These are phyloP conservation scores for Masnerella sp. DNA, from an alignment of 2,888 invertebrate species.

Conservation along the genomic window DNA sequence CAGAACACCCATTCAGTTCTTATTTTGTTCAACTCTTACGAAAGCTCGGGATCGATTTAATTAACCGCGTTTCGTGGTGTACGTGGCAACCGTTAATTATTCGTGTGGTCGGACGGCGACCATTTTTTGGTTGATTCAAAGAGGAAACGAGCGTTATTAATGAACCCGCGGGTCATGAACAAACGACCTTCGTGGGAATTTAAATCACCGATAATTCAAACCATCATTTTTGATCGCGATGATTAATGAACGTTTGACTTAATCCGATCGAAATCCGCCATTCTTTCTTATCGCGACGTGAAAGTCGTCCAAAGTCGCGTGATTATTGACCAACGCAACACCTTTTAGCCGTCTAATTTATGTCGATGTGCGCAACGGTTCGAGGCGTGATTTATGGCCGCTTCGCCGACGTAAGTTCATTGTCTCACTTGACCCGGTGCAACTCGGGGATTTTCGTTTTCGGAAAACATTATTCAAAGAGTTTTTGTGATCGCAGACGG, in stretches of 20 bases:
- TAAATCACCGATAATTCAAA: not conserved
- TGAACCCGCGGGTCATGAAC: constrained; percentile 1
- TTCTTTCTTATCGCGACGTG: not conserved
- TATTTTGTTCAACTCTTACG: constrained; percentile 19
- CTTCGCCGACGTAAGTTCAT: constrained; percentile 18
- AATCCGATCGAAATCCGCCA: not conserved
- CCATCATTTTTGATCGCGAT: not conserved
- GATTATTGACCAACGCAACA: constrained; percentile 27
- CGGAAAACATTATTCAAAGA: constrained; percentile 22
- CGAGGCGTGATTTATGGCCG: constrained; percentile 26
- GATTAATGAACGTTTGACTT: constrained; percentile 5
- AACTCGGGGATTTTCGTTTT: constrained; percentile 22
- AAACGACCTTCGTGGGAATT: constrained; percentile 2
- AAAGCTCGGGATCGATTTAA: constrained; percentile 16
- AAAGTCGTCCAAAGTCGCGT: constrained; percentile 1
- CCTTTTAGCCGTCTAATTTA: constrained; percentile 38
- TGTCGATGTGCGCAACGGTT: constrained; percentile 18
- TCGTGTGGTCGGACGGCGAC: constrained; percentile 5
- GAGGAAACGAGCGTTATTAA: constrained; percentile 3
- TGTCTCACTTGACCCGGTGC: constrained; percentile 42
- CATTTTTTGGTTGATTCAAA: constrained; percentile 14
- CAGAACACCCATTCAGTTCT: constrained; percentile 20
- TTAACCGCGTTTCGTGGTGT: not conserved
- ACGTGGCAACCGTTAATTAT: not conserved
- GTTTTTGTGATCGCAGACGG: constrained; percentile 38